Evolutionary conservation across 1,140 invertebrate species (phyloP).

Genomic region (Caenorhabditis inopinata): DNA sequence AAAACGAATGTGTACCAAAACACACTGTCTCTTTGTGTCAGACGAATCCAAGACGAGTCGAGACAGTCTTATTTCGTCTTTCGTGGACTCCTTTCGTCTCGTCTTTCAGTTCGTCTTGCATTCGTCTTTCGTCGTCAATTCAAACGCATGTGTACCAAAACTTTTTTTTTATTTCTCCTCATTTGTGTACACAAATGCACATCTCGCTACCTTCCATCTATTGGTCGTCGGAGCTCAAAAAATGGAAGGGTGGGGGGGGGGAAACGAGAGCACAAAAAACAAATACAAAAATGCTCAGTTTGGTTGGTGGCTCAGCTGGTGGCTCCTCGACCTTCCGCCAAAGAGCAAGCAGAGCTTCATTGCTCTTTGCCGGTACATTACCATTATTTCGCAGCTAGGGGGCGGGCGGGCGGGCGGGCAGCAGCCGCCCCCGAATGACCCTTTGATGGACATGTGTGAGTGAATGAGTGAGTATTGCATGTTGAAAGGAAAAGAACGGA

Average conservation of each 20-base stretch:
- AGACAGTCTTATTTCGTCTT: no score
- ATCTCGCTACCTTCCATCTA: neutral
- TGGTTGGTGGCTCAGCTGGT: constrained; percentile 25
- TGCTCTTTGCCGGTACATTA: constrained; percentile 4
- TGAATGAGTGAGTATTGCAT: no score
- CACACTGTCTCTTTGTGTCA: no score
- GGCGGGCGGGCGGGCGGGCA: neutral
- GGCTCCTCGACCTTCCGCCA: neutral
- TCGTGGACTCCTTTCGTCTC: no score
- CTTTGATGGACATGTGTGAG: constrained; percentile 6
- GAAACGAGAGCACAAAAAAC: constrained; percentile 16
- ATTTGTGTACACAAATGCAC: neutral
- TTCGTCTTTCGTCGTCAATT: no score
- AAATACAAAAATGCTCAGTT: constrained; percentile 30
- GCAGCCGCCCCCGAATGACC: neutral
- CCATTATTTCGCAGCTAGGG: neutral
- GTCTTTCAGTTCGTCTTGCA: no score
- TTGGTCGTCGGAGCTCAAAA: neutral
- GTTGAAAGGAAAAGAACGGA: neutral
- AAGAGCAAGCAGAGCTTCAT: no score
- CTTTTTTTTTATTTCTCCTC: neutral
- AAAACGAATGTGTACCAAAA: no score
- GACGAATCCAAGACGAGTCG: no score
- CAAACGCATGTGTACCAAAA: no score
- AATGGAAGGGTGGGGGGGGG: neutral